These are phyloP conservation scores for Limnothrissa miodon DNA, from an alignment of 2,113 vertebrate species.

Conservation along the genomic window DNA sequence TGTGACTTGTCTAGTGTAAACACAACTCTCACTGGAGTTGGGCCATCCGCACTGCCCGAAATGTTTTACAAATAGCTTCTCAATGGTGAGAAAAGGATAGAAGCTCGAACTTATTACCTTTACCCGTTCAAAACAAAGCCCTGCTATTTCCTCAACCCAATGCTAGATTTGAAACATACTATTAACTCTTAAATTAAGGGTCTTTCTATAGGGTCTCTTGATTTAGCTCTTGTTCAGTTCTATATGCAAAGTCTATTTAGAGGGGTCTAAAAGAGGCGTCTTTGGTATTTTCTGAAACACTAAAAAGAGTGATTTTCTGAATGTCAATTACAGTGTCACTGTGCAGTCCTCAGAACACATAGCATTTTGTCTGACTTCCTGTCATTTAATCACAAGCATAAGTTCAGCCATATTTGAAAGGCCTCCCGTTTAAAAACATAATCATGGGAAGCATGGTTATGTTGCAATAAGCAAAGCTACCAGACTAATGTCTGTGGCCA, in stretches of 20 bases:
- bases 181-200: neutral
- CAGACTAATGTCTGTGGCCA: neutral
- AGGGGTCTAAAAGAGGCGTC: neutral
- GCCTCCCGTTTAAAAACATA: neutral
- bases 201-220: neutral
- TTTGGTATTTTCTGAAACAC: neutral
- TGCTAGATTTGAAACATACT: neutral
- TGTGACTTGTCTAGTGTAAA: conserved; percentile 14
- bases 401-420: neutral
- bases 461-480: neutral
- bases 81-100: neutral
- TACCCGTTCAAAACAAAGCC: neutral
- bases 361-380: neutral
- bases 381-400: neutral
- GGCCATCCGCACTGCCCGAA: neutral
- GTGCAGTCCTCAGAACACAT: neutral
- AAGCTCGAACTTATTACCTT: neutral
- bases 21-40: neutral
- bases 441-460: neutral
- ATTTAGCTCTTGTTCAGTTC: neutral
- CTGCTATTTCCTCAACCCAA: neutral
- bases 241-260: neutral
- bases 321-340: neutral
- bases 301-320: neutral
- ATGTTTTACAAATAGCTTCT: neutral